Evolutionary conservation across 2,888 invertebrate genomes (phyloP).

Genomic region (Ecdyonurus torrentis): DNA sequence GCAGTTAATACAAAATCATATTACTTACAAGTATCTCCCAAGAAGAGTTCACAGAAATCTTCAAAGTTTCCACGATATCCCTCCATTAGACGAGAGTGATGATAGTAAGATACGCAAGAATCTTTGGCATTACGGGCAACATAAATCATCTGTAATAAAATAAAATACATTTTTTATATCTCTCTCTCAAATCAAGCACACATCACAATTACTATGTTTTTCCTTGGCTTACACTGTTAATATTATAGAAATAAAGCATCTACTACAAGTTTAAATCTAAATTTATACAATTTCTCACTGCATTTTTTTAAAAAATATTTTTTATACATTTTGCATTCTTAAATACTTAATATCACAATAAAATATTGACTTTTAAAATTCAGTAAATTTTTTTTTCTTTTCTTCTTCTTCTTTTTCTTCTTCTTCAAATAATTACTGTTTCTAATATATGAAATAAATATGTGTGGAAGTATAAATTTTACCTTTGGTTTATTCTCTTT

Average conservation of each 20-base stretch:
- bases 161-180: neutral
- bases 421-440: no score
- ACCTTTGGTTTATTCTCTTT: conserved; percentile 18
- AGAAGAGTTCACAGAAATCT: conserved; percentile 41
- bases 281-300: neutral
- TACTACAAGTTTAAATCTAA: neutral
- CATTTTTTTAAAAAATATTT: no score
- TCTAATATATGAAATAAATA: no score
- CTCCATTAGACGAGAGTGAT: conserved; percentile 42
- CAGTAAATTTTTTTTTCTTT: no score
- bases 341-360: no score
- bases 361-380: neutral
- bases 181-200: neutral
- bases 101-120: conserved; percentile 49
- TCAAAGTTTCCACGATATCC: conserved; percentile 35
- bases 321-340: no score
- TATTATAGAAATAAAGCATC: neutral
- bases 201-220: neutral
- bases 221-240: neutral
- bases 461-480: no score
- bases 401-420: no score
- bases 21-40: conserved; percentile 26
- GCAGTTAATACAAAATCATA: no score
- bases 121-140: conserved; percentile 57
- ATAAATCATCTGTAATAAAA: conserved; percentile 42